Percentiles rank a stretch among this genome's conserved stretches.
These are phyloP conservation scores for Aphaenogaster rudis DNA, from an alignment of 1,140 invertebrate genomes.

Conservation along the genomic window DNA sequence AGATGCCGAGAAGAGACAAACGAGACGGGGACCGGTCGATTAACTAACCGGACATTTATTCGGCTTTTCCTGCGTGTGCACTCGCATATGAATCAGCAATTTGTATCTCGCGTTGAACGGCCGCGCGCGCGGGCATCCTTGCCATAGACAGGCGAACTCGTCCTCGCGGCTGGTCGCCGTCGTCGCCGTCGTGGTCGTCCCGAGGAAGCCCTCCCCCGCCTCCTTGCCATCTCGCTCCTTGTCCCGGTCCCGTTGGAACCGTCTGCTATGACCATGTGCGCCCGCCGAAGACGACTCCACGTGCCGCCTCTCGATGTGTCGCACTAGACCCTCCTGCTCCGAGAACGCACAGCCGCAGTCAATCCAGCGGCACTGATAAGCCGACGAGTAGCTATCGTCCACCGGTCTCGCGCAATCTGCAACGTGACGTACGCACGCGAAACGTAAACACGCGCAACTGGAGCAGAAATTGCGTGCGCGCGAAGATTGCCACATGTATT, in stretches of 20 bases:
- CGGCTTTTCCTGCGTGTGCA: conserved; percentile 98
- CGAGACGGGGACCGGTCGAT: neutral
- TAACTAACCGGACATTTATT: conserved; percentile 97
- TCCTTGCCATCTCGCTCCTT: conserved; percentile 72
- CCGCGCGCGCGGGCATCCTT: conserved; percentile 93
- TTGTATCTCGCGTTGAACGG: conserved; percentile 99
- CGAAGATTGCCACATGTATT: neutral
- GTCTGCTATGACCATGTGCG: conserved; percentile 76
- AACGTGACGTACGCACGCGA: conserved; percentile 29
- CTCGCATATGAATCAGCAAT: conserved; percentile 97
- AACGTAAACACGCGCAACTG: conserved; percentile 38
- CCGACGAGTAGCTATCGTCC: conserved; percentile 73
- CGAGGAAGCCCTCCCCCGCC: neutral
- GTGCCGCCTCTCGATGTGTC: conserved; percentile 96
- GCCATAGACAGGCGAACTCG: conserved; percentile 97
- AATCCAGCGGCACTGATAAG: conserved; percentile 93
- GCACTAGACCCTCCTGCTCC: conserved; percentile 93
- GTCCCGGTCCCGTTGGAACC: conserved; percentile 79
- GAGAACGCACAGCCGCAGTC: conserved; percentile 93
- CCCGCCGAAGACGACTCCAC: conserved; percentile 90
- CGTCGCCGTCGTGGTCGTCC: neutral
- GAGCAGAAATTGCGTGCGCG: conserved; percentile 11
- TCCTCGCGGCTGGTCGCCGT: conserved; percentile 85
- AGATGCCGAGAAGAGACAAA: neutral
- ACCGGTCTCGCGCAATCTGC: conserved; percentile 72